Conservation (phyloP, 2,113 vertebrate species). For the Eidolon helvum region DNA sequence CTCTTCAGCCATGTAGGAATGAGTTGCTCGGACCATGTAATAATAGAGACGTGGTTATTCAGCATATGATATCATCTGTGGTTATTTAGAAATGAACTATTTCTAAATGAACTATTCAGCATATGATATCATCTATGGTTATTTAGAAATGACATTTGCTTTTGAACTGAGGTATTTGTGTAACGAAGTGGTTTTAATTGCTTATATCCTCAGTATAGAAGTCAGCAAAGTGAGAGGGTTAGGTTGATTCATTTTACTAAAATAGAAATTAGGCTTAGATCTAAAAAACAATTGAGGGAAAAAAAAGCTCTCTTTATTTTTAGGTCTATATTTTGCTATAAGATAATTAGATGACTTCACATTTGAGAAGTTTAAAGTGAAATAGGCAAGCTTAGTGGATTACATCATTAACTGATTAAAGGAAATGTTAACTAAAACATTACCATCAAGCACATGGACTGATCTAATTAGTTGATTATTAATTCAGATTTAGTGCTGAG, state of each 20-base stretch:
- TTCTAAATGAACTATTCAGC: too few relatives aligned
- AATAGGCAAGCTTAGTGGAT: slow-evolving; percentile 39
- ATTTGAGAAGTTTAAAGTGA: slow-evolving; percentile 28
- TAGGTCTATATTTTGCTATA: slow-evolving; percentile 33
- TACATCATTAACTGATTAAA: slow-evolving; percentile 61
- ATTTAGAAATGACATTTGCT: neutral
- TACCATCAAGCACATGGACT: slow-evolving; percentile 22
- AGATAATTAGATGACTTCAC: slow-evolving; percentile 33
- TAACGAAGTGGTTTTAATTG: neutral
- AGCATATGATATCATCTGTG: neutral
- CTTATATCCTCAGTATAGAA: neutral
- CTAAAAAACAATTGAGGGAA: neutral
- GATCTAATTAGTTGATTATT: slow-evolving; percentile 68
- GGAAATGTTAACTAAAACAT: slow-evolving; percentile 58
- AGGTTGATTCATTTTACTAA: neutral
- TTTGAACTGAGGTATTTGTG: neutral
- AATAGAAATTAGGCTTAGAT: neutral
- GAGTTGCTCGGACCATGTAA: neutral
- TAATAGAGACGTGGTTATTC: neutral
- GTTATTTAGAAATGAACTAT: neutral
- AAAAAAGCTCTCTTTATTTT: neutral
- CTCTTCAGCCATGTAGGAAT: neutral
- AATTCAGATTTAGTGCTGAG: slow-evolving; percentile 65
- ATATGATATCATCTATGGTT: neutral
- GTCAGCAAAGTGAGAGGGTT: neutral